phyloP scores from a whole-genome alignment of 2,888 invertebrate species.

The Exocentrus adspersus region DNA sequence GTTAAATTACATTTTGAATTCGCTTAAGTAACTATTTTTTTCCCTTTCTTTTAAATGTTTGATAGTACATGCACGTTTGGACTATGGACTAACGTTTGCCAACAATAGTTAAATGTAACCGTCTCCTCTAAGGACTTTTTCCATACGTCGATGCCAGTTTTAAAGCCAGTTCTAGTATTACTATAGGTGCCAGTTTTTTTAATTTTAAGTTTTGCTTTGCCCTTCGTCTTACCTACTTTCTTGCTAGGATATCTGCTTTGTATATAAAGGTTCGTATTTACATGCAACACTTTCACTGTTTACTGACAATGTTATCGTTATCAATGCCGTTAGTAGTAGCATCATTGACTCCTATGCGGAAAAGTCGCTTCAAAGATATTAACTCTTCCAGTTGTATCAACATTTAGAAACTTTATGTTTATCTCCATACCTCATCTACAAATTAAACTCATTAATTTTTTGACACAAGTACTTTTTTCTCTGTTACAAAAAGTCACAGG shows the following conservation, averaged over 20 bases:
- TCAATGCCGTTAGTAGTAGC: not conserved
- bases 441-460: too few relatives aligned
- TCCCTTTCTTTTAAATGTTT: conserved; percentile 13
- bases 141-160: conserved; percentile 13
- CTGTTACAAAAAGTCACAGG: too few relatives aligned
- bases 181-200: conserved; percentile 27
- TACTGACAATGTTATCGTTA: not conserved
- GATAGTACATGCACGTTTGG: conserved; percentile 31
- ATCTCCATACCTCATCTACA: too few relatives aligned
- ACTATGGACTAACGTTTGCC: conserved; percentile 32
- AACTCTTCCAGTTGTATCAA: too few relatives aligned
- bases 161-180: conserved; percentile 20
- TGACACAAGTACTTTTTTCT: too few relatives aligned
- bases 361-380: too few relatives aligned
- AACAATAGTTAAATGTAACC: conserved; percentile 11
- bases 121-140: conserved; percentile 6
- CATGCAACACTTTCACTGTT: not conserved
- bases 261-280: conserved; percentile 20
- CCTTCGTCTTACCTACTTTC: not conserved
- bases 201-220: conserved; percentile 7
- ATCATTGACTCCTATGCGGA: too few relatives aligned
- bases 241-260: conserved; percentile 9
- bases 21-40: too few relatives aligned
- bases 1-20: conserved; percentile 8
- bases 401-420: too few relatives aligned